Base-by-base conservation (phyloP, 2,797 vertebrate species). In the Eulemur mongoz region DNA sequence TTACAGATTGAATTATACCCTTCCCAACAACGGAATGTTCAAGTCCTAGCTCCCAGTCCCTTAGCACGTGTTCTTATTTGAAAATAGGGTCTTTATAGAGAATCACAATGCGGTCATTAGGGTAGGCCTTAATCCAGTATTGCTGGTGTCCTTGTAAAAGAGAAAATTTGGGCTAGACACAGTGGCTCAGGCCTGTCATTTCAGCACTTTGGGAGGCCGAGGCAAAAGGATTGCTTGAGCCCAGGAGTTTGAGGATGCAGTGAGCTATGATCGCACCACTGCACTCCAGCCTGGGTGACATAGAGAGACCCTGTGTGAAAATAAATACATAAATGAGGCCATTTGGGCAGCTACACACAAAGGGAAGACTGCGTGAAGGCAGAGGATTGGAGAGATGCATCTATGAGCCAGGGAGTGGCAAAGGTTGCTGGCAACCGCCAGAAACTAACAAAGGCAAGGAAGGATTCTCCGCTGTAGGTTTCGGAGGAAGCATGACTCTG, bases 331-430 rank as follows among this genome's bases (percentile, higher is more conserved):
- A 10, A 57, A 57, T 25, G 54, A 57, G 22, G 22, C 54, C 54
- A 57, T 25, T 25, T 57, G 54, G 54, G n/a, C 4, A 65, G 18
- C 43, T 10, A 14, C 12, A 52, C 38, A n/a, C 20, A 35, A 38
- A 63, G 11, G 45, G 65, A 75, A 13, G 67, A 40, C 10, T 5
- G 15, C 5, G 22, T 27, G 45, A 38, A 5, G 43, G 75, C 20
- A 27, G 27, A 22, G 65, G 50, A 30, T 0, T 54, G n/a, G 17
- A 59, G 22, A 0, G 2, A 14, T 11, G 2, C 4, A 5, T 5
- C 43, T 32, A 9, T 1, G 7, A 18, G n/a, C 23, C 18, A 40
- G 35, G 18, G 59, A 48, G 27, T 5, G 23, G 48, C 7, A 14
- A 54, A 11, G 32, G 59, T 20, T 65, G 17, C 70, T 48, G 59